These are phyloP conservation scores for Microchrysa polita DNA, from an alignment of 2,888 invertebrate species.

Conservation along the genomic window DNA sequence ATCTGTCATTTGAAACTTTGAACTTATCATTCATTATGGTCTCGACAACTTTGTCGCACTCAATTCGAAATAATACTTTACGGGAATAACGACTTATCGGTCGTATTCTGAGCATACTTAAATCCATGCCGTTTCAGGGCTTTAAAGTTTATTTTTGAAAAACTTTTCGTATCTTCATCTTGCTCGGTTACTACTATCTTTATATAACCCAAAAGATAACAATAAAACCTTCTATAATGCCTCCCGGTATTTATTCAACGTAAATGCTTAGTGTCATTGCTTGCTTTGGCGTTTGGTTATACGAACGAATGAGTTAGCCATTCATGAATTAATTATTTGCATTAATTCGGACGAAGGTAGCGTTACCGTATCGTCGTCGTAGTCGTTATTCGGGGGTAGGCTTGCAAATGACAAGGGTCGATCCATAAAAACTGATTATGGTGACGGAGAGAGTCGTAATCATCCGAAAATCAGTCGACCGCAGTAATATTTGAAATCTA, in stretches of 20 bases:
- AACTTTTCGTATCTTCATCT: too few relatives aligned
- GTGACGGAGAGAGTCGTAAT: constrained; percentile 30
- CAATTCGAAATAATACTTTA: too few relatives aligned
- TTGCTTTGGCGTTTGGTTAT: too few relatives aligned
- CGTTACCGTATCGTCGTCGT: too few relatives aligned
- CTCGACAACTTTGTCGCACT: too few relatives aligned
- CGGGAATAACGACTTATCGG: too few relatives aligned
- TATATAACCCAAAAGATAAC: background rate
- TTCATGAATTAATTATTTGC: constrained; percentile 40
- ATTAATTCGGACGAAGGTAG: constrained; percentile 16
- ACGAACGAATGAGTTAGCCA: constrained; percentile 5
- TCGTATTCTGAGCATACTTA: too few relatives aligned
- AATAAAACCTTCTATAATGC: background rate
- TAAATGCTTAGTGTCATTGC: background rate
- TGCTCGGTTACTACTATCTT: too few relatives aligned
- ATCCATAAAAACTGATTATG: constrained; percentile 40
- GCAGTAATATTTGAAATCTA: constrained; percentile 42
- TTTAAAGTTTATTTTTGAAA: too few relatives aligned
- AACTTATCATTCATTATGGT: too few relatives aligned
- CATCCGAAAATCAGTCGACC: constrained; percentile 33
- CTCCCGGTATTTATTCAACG: background rate
- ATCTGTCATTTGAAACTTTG: too few relatives aligned
- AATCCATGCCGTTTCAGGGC: too few relatives aligned
- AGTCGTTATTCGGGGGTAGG: background rate
- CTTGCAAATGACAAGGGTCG: constrained; percentile 33